Base-by-base conservation (phyloP, 2,113 vertebrate species). In the Ctenomys sociabilis region DNA sequence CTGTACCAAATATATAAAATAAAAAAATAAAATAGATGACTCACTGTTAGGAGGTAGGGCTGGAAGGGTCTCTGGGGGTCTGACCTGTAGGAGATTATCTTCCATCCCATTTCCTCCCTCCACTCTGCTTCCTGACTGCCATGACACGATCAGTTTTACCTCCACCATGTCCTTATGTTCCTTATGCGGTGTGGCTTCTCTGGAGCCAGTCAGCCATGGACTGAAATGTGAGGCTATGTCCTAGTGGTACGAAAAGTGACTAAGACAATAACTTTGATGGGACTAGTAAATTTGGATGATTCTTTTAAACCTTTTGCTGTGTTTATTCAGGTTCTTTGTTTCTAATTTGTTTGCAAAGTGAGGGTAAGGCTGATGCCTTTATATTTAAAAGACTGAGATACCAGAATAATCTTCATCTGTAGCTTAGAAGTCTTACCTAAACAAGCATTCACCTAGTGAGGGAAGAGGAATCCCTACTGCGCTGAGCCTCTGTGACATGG, bases 251-350 rank as follows among this genome's bases (percentile, higher is more conserved):
- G 70, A 9, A 40, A 73, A 73, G n/a, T 73, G n/a, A 73, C 70
- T 73, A 73, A 40, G 37, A 73, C 8, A 73, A 22, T 24, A 35
- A 11, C 8, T 54, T 19, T 19, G 63, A 45, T 1, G 30, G n/a
- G 0, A 75, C 57, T 63, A 59, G 30, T 57, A n/a, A 85, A 49
- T 85, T 54, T 78, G 61, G 16, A 70, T 7, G 6, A 14, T 59
- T 75, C n/a, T 64, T 66, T 28, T 22, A 14, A 17, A n/a, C 3
- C 0, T 43, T 82, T 91, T 61, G 37, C 13, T 37, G n/a, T 73
- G 32, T 95, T 85, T 90, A 22, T 92, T 83, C 52, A 80, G 68
- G 54, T 83, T 83, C 9, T 95, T 73, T 22, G 68, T 78, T 61
- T 30, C 66, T 84, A 90, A 43, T 59, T 93, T 49, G 3, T 43